Conservation (phyloP, 2,797 vertebrate species). For the Bucorvus abyssinicus region DNA sequence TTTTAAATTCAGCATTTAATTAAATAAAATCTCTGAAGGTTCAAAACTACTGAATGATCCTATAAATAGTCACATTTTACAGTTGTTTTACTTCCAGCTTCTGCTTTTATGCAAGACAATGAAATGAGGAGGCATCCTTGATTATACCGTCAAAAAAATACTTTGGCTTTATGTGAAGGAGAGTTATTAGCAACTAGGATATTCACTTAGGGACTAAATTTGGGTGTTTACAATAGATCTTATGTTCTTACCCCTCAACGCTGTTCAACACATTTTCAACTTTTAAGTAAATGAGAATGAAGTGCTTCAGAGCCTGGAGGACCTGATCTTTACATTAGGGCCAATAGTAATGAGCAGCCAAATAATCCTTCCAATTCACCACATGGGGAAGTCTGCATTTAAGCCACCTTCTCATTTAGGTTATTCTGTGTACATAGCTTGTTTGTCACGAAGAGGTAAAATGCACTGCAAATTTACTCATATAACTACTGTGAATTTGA, state of each 20-base stretch:
- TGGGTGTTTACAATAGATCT: background rate
- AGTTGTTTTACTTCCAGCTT: background rate
- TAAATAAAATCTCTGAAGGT: background rate
- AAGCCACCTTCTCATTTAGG: background rate
- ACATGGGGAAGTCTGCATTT: background rate
- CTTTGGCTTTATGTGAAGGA: background rate
- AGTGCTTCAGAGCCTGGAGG: background rate
- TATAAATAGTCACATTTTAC: background rate
- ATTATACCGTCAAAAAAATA: background rate
- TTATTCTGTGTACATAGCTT: background rate
- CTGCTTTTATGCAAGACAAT: background rate
- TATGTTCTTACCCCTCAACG: background rate
- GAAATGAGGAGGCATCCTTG: background rate
- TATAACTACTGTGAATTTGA: background rate
- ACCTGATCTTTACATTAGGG: background rate
- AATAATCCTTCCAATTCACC: background rate
- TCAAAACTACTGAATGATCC: background rate
- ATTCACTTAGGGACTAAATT: background rate
- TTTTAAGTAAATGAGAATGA: background rate
- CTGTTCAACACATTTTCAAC: background rate
- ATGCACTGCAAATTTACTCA: background rate
- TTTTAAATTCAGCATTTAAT: background rate
- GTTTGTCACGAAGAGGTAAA: background rate
- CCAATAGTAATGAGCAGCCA: background rate
- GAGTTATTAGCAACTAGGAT: background rate